Conservation (phyloP, 2,888 invertebrate species). For the Elmis aenea region DNA sequence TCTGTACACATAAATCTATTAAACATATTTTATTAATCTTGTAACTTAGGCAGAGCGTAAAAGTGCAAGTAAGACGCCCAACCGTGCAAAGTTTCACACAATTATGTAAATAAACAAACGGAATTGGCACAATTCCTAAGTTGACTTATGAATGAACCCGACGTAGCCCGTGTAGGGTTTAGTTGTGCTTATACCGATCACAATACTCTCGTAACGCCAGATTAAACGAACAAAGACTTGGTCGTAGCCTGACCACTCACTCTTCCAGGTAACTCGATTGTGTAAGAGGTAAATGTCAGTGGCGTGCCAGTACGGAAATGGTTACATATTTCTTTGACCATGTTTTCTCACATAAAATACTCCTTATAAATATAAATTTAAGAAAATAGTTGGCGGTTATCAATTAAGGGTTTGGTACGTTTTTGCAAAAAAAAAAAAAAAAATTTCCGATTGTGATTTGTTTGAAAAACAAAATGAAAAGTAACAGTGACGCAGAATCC, state of each 20-base stretch:
- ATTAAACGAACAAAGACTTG: conserved; percentile 17
- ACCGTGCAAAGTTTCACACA: too few species aligned
- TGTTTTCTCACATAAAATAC: neutral
- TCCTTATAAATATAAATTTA: neutral
- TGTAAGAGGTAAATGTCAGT: conserved; percentile 19
- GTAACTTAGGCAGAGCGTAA: too few species aligned
- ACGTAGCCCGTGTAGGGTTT: conserved; percentile 5
- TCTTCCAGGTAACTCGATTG: conserved; percentile 20
- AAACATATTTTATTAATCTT: too few species aligned
- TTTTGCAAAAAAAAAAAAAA: too few species aligned
- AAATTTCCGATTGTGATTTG: too few species aligned
- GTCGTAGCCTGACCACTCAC: conserved; percentile 19
- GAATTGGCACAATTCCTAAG: conserved; percentile 9
- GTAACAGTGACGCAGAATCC: too few species aligned
- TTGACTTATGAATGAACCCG: conserved; percentile 14
- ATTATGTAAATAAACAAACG: conserved; percentile 14
- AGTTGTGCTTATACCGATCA: conserved; percentile 22
- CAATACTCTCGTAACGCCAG: conserved; percentile 13
- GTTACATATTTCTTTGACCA: neutral
- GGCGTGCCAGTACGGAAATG: conserved; percentile 9
- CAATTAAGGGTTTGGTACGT: too few species aligned
- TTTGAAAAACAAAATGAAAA: too few species aligned
- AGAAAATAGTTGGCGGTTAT: neutral
- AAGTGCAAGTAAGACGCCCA: too few species aligned
- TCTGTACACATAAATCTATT: too few species aligned